Evolutionary conservation across 2,113 vertebrate species (phyloP).

Genomic region (Reinhardtius hippoglossoides): DNA sequence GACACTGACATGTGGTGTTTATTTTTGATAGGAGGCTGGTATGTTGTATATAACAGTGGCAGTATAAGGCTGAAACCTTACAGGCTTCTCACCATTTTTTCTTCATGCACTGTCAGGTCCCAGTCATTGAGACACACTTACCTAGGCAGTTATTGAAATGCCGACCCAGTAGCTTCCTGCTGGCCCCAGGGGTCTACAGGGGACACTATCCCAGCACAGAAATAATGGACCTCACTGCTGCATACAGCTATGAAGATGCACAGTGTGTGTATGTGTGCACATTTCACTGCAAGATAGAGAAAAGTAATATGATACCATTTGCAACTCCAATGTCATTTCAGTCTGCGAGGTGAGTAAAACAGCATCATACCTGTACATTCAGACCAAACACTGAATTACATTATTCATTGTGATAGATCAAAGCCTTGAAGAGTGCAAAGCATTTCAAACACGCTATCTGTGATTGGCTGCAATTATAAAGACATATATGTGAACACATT

Average conservation of each 20-base stretch:
- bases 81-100: conserved; percentile 11
- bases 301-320: conserved; percentile 3
- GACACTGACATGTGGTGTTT: conserved; percentile 13
- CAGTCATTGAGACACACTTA: conserved; percentile 40
- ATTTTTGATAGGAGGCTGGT: conserved; percentile 11
- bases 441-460: neutral
- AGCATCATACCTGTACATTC: neutral
- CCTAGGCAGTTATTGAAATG: conserved; percentile 39
- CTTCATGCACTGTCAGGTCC: conserved; percentile 29
- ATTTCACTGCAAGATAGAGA: neutral
- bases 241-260: conserved; percentile 12
- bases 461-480: neutral
- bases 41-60: neutral
- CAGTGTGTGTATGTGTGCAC: neutral
- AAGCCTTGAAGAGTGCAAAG: neutral
- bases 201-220: conserved; percentile 22
- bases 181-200: conserved; percentile 25
- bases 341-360: conserved; percentile 3
- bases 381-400: neutral
- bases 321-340: neutral
- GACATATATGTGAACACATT: neutral
- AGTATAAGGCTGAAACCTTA: neutral
- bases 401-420: neutral
- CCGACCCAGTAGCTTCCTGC: conserved; percentile 27
- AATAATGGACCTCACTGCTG: conserved; percentile 32